Conservation (phyloP, 2,888 invertebrate species). For the Eupithecia abbreviata region DNA sequence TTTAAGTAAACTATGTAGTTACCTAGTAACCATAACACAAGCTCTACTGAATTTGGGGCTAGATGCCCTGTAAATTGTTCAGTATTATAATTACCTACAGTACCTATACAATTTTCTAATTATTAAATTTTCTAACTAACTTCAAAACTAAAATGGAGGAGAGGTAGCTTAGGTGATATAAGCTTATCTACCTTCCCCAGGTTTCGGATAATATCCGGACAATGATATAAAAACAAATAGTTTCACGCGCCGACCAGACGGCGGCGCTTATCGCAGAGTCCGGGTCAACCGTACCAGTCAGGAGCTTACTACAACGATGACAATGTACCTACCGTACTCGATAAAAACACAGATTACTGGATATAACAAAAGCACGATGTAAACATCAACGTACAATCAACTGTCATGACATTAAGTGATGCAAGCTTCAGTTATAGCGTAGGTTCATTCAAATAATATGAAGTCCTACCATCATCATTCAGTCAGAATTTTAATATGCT, state of each 20-base stretch:
- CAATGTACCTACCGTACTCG: neutral
- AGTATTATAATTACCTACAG: too few species aligned
- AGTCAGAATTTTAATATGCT: too few species aligned
- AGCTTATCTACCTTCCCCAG: neutral
- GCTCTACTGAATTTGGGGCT: too few species aligned
- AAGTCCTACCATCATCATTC: too few species aligned
- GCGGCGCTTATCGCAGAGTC: conserved; percentile 67
- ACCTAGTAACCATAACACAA: too few species aligned
- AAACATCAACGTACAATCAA: neutral
- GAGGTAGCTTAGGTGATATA: neutral
- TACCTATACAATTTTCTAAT: too few species aligned
- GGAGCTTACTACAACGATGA: conserved; percentile 2
- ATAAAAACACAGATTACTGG: neutral
- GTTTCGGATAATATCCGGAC: conserved; percentile 45
- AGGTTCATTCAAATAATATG: neutral
- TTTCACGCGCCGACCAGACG: conserved; percentile 70
- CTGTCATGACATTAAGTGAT: neutral
- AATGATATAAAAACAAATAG: conserved; percentile 40
- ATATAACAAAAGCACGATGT: neutral
- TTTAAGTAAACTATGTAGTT: too few species aligned
- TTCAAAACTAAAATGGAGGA: too few species aligned
- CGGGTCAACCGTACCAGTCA: conserved; percentile 57
- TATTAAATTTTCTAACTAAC: too few species aligned
- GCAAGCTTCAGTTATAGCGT: neutral
- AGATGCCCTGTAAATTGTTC: too few species aligned